Evolutionary conservation across 1,140 invertebrate genomes (phyloP), one percentile per base, ranked within the genome.

Genomic region (Drosophila asahinai): DNA sequence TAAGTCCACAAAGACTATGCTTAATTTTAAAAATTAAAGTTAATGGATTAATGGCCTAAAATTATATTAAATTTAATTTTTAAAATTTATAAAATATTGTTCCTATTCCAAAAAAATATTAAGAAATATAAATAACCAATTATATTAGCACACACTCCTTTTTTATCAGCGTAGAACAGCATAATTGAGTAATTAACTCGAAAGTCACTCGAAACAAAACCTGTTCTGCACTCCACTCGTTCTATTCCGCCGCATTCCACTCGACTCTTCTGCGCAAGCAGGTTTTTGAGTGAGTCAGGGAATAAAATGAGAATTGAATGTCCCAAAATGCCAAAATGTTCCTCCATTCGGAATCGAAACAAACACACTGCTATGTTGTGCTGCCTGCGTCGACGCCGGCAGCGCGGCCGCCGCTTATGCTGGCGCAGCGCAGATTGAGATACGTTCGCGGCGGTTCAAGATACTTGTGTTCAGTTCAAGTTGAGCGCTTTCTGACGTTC

Each of bases 171-270:
- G 42, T 40, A 71, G 33, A 36, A 52, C 73, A 78, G 74, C 81
- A 89, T 87, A 87, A 87, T 87, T 87, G 81, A 87, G 84, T 87
- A 89, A 87, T 87, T 87, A 87, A 81, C 76, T 79, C 68, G 61
- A 74, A 68, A 68, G 38, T 61, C 64, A 83, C 67, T 68, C 76
- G 59, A 73, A 82, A 86, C 70, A 84, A 81, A 87, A 87, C 84
- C 84, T 76, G 84, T 87, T 87, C 22, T 67, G n/a, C 79, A 67
- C 49, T 75, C 73, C 36, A 49, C 48, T 64, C 52, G n/a, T 67
- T 63, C 9, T 14, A 40, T 42, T 58, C n/a, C 38, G 22, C 19
- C 22, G n/a, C 12, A 3, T 43, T 11, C 9, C 54, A 61, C 71
- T 73, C 38, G 22, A 72, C 36, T 57, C 54, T n/a, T 15, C 14